phyloP scores from a whole-genome alignment of 2,113 vertebrate genomes.

The Entelurus aequoreus region DNA sequence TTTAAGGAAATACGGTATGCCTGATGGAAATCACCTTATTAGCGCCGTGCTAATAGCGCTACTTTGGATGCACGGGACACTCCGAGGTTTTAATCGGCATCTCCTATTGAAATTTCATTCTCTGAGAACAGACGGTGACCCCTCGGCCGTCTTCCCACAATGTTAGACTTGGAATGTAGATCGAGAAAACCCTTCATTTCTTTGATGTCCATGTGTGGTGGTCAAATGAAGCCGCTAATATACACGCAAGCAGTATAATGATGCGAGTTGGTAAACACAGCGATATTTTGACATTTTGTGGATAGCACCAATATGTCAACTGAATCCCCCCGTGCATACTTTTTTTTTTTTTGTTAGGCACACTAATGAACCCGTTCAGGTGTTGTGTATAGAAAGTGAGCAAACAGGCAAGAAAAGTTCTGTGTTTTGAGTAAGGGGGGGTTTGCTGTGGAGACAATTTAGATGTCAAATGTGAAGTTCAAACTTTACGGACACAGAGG shows the following conservation, averaged over 20 bases:
- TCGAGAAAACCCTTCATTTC: neutral
- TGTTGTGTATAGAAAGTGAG: neutral
- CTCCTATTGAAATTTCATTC: constrained; percentile 60
- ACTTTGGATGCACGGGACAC: constrained; percentile 53
- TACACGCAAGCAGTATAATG: neutral
- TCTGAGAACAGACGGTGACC: constrained; percentile 52
- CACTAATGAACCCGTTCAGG: constrained; percentile 2
- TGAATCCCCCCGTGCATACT: neutral
- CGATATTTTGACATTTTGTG: constrained; percentile 4
- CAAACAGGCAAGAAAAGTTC: neutral
- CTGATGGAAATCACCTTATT: constrained; percentile 60
- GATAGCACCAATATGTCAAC: neutral
- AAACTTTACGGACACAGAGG: neutral
- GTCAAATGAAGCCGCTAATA: neutral
- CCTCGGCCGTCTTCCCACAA: constrained; percentile 5
- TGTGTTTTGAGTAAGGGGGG: neutral
- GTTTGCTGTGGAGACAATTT: constrained; percentile 2
- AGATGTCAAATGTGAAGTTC: constrained; percentile 2
- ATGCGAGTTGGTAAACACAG: neutral
- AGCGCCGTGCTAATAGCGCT: constrained; percentile 46
- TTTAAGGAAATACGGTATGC: too few species aligned
- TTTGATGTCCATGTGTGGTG: neutral
- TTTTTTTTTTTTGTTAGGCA: neutral
- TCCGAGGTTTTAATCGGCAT: constrained; percentile 58
- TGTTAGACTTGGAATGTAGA: constrained; percentile 27